Conservation (phyloP, 2,113 vertebrate genomes). For the Megalops atlanticus region DNA sequence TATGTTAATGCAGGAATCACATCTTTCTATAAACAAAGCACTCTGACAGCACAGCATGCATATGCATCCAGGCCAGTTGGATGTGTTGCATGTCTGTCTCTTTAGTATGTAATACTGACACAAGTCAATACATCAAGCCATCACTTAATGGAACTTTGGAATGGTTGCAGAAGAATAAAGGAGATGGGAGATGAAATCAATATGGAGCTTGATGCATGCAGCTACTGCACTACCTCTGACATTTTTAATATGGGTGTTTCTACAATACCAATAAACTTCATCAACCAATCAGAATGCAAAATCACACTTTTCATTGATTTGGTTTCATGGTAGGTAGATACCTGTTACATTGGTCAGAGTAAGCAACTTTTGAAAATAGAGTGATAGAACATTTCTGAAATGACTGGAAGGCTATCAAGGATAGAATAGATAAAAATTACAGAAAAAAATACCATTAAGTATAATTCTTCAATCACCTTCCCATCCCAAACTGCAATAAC, state of each 20-base stretch:
- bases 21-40: slow-evolving; percentile 34
- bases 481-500: background rate
- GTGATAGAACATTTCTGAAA: too few relatives aligned
- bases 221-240: slow-evolving; percentile 43
- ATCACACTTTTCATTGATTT: background rate
- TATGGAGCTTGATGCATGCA: slow-evolving; percentile 59
- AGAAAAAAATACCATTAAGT: too few relatives aligned
- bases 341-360: too few relatives aligned
- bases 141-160: slow-evolving; percentile 58
- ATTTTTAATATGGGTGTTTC: background rate
- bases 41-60: slow-evolving; percentile 30
- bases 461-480: slow-evolving; percentile 29
- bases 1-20: slow-evolving; percentile 19
- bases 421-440: background rate
- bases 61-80: slow-evolving; percentile 45
- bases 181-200: slow-evolving; percentile 67
- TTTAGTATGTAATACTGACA: slow-evolving; percentile 58
- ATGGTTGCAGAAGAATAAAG: slow-evolving; percentile 68
- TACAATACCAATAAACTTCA: background rate
- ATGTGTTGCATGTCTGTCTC: slow-evolving; percentile 57
- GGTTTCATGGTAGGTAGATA: background rate
- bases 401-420: too few relatives aligned
- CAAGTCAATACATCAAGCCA: slow-evolving; percentile 64
- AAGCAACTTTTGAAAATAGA: too few relatives aligned
- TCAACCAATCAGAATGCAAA: background rate